Percentiles rank a stretch among this genome's conserved stretches.
phyloP scores from a whole-genome alignment of 1,140 invertebrate genomes.

The Agraylea sexmaculata region DNA sequence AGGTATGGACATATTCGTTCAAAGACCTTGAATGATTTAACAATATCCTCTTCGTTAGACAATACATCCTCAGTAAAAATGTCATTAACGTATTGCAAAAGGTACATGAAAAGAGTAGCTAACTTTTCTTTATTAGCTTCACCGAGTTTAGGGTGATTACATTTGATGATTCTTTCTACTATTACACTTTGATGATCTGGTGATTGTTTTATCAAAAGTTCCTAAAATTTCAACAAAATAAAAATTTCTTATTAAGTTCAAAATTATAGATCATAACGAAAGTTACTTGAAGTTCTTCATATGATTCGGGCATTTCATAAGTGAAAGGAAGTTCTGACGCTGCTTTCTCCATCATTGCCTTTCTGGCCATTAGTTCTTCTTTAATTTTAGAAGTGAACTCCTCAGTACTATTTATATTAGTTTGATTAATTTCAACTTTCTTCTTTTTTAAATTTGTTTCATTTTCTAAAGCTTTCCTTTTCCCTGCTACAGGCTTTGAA shows the following conservation, averaged over 20 bases:
- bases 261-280: neutral
- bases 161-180: conserved; percentile 74
- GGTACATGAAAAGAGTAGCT: conserved; percentile 54
- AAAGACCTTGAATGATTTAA: conserved; percentile 47
- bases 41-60: conserved; percentile 35
- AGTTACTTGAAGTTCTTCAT: conserved; percentile 45
- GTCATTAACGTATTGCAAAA: conserved; percentile 67
- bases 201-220: conserved; percentile 48
- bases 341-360: conserved; percentile 46
- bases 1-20: conserved; percentile 53
- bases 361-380: conserved; percentile 31
- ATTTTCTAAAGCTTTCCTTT: conserved; percentile 18
- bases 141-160: conserved; percentile 65
- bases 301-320: conserved; percentile 52
- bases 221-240: conserved; percentile 27
- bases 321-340: conserved; percentile 56
- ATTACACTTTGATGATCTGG: conserved; percentile 54
- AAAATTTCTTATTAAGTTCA: conserved; percentile 2
- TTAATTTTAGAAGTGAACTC: no score
- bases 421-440: conserved; percentile 6
- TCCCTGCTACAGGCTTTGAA: conserved; percentile 12
- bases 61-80: conserved; percentile 39
- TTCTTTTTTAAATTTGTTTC: conserved; percentile 15
- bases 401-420: no score
- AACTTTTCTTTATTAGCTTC: conserved; percentile 67